These are phyloP conservation scores for Peromyscus attwateri DNA, from an alignment of 2,797 vertebrate species.

Conservation along the genomic window DNA sequence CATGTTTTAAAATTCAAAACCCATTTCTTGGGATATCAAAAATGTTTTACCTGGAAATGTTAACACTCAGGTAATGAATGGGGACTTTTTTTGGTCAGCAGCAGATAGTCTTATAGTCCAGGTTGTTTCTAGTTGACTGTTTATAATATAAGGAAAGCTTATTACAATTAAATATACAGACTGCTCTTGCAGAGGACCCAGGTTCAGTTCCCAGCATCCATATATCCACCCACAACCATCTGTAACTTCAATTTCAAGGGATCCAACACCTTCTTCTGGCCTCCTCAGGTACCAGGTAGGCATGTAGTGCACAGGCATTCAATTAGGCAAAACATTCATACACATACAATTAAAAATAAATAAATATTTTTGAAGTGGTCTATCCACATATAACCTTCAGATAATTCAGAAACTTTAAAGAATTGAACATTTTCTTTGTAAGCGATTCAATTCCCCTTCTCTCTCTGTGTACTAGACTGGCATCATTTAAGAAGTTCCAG, in stretches of 20 bases:
- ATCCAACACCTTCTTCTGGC: neutral
- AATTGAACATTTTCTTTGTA: neutral
- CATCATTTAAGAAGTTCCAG: neutral
- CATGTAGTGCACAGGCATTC: neutral
- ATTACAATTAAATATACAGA: neutral
- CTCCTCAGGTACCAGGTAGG: neutral
- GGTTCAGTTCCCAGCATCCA: neutral
- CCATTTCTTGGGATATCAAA: neutral
- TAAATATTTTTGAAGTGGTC: neutral
- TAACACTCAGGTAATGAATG: neutral
- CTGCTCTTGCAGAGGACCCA: neutral
- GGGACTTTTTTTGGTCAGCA: no score
- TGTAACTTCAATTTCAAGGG: neutral
- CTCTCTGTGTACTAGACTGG: neutral
- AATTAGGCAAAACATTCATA: neutral
- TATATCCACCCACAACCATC: no score
- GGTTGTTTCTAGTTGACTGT: neutral
- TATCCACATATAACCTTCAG: neutral
- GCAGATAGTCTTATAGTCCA: neutral
- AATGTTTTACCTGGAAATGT: neutral
- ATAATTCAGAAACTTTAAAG: neutral
- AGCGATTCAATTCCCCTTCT: neutral
- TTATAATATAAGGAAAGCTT: neutral
- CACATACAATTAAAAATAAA: neutral
- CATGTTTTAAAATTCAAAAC: neutral